A percentile compares a stretch with the other conserved stretches of the same genome.
Evolutionary conservation across 2,797 vertebrate species (phyloP).

Genomic region (Fratercula arctica): DNA sequence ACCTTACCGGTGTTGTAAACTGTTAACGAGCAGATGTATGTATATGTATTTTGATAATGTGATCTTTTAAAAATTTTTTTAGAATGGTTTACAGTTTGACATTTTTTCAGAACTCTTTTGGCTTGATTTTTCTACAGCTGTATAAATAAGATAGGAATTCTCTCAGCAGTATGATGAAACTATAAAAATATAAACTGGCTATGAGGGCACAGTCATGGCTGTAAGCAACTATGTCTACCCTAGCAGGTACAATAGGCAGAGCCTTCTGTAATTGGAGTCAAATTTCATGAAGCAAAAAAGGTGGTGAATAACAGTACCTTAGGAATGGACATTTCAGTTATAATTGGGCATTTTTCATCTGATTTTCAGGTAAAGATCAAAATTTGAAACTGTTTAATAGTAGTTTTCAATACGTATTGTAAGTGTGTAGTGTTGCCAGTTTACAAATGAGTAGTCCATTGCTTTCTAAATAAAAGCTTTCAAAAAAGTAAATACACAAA

Average conservation of each 20-base stretch:
- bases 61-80: neutral
- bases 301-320: neutral
- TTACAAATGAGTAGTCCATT: neutral
- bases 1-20: neutral
- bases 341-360: neutral
- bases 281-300: neutral
- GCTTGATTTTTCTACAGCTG: constrained; percentile 1
- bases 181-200: neutral
- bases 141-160: constrained; percentile 18
- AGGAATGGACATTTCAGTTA: neutral
- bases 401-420: neutral
- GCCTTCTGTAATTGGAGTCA: neutral
- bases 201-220: neutral
- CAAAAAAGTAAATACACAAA: neutral
- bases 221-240: neutral
- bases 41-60: neutral
- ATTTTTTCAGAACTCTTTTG: neutral
- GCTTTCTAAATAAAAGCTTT: neutral
- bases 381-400: neutral
- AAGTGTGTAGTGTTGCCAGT: neutral
- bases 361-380: neutral
- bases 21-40: neutral
- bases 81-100: neutral
- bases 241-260: neutral
- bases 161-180: neutral